Evolutionary conservation across 53 echinoderm and acorn worm species (phyloP).

Genomic region (Astropecten irregularis): DNA sequence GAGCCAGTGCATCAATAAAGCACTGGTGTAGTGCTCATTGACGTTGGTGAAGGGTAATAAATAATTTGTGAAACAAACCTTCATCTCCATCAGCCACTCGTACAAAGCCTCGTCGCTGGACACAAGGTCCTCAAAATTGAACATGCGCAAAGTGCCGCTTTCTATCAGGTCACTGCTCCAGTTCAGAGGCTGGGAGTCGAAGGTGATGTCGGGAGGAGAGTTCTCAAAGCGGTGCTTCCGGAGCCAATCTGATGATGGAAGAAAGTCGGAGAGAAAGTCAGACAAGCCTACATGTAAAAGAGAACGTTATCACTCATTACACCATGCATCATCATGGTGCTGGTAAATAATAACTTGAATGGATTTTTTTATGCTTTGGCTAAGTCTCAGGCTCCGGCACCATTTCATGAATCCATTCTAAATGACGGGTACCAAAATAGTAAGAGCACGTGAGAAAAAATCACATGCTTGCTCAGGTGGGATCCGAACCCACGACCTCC

Average conservation of each 20-base stretch:
- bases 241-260: constrained; percentile 33
- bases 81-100: constrained; percentile 74
- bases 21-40: too few relatives aligned
- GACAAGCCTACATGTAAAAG: neutral
- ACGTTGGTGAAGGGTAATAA: too few relatives aligned
- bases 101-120: constrained; percentile 59
- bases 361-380: too few relatives aligned
- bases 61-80: too few relatives aligned
- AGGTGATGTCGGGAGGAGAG: constrained; percentile 48
- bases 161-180: constrained; percentile 55
- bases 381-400: too few relatives aligned
- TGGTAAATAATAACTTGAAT: too few relatives aligned
- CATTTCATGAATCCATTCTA: too few relatives aligned
- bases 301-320: neutral
- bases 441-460: too few relatives aligned
- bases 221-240: constrained; percentile 64
- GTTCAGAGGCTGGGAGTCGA: constrained; percentile 52
- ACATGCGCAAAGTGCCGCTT: constrained; percentile 41
- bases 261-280: neutral
- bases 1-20: too few relatives aligned
- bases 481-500: too few relatives aligned
- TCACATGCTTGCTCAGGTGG: too few relatives aligned
- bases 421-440: too few relatives aligned
- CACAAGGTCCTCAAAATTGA: constrained; percentile 55
- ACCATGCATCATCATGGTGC: neutral